Evolutionary conservation across 2,113 vertebrate genomes (phyloP).

Genomic region (Pavo muticus): DNA sequence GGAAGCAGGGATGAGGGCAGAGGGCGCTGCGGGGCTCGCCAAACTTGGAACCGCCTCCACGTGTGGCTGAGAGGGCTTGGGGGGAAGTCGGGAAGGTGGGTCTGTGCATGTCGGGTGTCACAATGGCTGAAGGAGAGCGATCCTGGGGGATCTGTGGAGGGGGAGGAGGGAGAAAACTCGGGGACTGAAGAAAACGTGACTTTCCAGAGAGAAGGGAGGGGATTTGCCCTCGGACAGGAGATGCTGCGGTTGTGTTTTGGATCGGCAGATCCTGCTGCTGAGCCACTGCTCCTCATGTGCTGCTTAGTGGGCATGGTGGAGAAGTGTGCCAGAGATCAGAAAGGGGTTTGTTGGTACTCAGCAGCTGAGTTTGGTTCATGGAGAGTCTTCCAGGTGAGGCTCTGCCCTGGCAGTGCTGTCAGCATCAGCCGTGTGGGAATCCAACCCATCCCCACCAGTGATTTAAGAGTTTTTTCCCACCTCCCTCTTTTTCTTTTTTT

Average conservation of each 20-base stretch:
- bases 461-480: not conserved
- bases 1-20: not conserved
- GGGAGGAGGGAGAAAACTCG: conserved; percentile 47
- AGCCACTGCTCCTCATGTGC: not conserved
- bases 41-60: not conserved
- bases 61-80: not conserved
- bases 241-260: not conserved
- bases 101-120: conserved; percentile 20
- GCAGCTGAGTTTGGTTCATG: not conserved
- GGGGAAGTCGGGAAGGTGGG: conserved; percentile 8
- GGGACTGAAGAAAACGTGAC: not conserved
- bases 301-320: not conserved
- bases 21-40: not conserved
- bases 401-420: conserved; percentile 6
- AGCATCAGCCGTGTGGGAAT: not conserved
- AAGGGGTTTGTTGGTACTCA: not conserved
- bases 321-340: not conserved
- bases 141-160: not conserved
- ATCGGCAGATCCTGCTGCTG: not conserved
- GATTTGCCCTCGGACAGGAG: conserved; percentile 7
- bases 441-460: not conserved
- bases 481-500: not conserved
- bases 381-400: not conserved
- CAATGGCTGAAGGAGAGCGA: not conserved
- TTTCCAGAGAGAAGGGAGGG: conserved; percentile 32